These are phyloP conservation scores for Rhombomys opimus DNA, from an alignment of 2,113 vertebrate genomes.

Conservation along the genomic window DNA sequence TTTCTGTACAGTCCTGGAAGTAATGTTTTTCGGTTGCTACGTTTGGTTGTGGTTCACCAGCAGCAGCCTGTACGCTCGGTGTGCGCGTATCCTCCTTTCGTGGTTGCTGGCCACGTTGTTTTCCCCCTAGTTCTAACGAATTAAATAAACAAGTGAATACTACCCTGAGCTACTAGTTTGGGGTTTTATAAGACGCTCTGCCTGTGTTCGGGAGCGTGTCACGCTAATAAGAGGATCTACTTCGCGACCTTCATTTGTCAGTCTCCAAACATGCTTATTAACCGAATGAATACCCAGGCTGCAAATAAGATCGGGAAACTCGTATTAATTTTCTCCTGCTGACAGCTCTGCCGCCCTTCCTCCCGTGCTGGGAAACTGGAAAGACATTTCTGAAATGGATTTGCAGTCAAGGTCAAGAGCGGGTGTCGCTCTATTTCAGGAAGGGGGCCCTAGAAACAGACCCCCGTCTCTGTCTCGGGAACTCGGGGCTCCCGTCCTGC, in stretches of 20 bases:
- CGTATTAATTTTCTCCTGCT: conserved; percentile 37
- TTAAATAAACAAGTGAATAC: conserved; percentile 30
- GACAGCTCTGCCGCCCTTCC: background rate
- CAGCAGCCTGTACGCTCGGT: background rate
- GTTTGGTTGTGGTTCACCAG: background rate
- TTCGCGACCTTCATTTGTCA: conserved; percentile 75
- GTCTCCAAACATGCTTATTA: conserved; percentile 27
- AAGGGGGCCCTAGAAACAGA: conserved; percentile 46
- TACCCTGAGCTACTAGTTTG: background rate
- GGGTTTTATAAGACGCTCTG: background rate
- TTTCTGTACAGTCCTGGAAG: conserved; percentile 47
- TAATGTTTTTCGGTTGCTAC: background rate
- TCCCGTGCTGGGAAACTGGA: background rate
- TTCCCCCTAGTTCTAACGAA: background rate
- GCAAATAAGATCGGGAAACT: conserved; percentile 16
- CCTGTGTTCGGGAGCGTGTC: background rate
- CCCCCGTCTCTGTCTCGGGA: conserved; percentile 4
- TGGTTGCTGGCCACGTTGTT: background rate
- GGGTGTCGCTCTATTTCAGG: conserved; percentile 33
- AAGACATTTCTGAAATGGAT: conserved; percentile 59
- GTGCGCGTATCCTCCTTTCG: background rate
- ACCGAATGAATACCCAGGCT: background rate
- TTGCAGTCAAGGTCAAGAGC: conserved; percentile 79
- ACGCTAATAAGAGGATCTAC: conserved; percentile 59
- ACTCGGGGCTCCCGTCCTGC: background rate